Evolutionary conservation across 2,113 vertebrate genomes (phyloP).

Genomic region (Arenaria interpres): DNA sequence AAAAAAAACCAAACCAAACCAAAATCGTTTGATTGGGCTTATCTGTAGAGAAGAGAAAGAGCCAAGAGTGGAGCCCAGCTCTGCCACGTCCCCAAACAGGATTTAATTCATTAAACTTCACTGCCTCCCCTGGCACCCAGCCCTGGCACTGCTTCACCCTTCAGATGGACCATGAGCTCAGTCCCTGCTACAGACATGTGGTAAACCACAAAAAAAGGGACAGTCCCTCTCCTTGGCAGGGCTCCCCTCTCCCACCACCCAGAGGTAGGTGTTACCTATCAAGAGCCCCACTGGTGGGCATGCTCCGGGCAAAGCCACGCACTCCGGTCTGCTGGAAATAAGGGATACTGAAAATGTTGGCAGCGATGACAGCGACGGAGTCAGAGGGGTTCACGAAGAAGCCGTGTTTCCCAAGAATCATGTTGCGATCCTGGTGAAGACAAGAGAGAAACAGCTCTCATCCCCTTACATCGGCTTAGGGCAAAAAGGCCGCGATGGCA

Average conservation of each 20-base stretch:
- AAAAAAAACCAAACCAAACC: too few species aligned
- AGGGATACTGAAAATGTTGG: slow-evolving; percentile 93
- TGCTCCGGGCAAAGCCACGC: slow-evolving; percentile 93
- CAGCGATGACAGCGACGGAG: slow-evolving; percentile 94
- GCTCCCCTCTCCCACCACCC: background rate
- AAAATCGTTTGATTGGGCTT: background rate
- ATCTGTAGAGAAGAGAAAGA: background rate
- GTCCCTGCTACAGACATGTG: fast-evolving
- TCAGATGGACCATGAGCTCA: fast-evolving
- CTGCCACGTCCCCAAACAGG: background rate
- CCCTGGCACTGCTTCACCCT: background rate
- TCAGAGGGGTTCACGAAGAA: slow-evolving; percentile 99
- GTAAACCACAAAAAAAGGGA: background rate
- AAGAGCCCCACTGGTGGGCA: slow-evolving; percentile 96
- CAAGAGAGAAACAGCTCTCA: background rate
- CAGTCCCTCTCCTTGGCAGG: background rate
- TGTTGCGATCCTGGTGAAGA: slow-evolving; percentile 90
- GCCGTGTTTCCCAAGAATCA: slow-evolving; percentile 95
- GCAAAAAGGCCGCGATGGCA: background rate
- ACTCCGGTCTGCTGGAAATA: slow-evolving; percentile 96
- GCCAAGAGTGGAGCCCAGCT: background rate
- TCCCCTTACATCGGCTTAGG: background rate
- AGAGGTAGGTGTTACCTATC: slow-evolving; percentile 80
- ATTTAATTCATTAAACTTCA: background rate
- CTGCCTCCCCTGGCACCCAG: background rate